phyloP scores from a whole-genome alignment of 2,888 invertebrate genomes.

The Amblyjoppa fuscipennis region DNA sequence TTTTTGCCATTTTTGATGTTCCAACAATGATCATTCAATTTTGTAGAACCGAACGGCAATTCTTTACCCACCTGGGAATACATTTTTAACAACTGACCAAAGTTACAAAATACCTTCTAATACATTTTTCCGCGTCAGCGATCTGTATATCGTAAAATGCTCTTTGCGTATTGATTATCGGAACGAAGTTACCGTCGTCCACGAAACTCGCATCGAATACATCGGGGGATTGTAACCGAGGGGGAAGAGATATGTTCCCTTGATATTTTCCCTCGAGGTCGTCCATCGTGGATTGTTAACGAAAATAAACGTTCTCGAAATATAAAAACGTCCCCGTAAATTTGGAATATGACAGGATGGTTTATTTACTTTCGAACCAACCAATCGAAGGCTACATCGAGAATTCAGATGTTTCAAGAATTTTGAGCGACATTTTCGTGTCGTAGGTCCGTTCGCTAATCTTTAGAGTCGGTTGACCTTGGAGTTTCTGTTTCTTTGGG shows the following conservation, averaged over 20 bases:
- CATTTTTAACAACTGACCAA: not conserved
- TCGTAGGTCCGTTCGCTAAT: conserved; percentile 5
- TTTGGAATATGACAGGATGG: not conserved
- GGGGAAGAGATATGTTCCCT: conserved; percentile 72
- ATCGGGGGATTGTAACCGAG: conserved; percentile 72
- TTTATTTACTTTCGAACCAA: conserved; percentile 30
- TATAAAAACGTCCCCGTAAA: not conserved
- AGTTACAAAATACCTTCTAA: conserved; percentile 73
- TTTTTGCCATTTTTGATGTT: too few species aligned
- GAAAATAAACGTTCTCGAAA: not conserved
- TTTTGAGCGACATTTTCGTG: conserved; percentile 7
- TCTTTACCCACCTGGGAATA: not conserved
- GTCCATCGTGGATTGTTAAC: conserved; percentile 64
- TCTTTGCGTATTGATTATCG: conserved; percentile 78
- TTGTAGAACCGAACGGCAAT: not conserved
- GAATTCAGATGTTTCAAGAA: conserved; percentile 54
- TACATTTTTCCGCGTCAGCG: conserved; percentile 72
- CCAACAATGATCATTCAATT: too few species aligned
- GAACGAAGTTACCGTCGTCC: conserved; percentile 50
- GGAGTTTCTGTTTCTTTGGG: conserved; percentile 67
- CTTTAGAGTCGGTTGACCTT: conserved; percentile 31
- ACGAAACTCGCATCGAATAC: conserved; percentile 52
- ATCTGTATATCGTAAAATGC: conserved; percentile 76
- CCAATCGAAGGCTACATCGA: not conserved
- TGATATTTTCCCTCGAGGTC: conserved; percentile 68